Conservation (phyloP, 2,113 vertebrate species). For the Coptodon bakossiorum region DNA sequence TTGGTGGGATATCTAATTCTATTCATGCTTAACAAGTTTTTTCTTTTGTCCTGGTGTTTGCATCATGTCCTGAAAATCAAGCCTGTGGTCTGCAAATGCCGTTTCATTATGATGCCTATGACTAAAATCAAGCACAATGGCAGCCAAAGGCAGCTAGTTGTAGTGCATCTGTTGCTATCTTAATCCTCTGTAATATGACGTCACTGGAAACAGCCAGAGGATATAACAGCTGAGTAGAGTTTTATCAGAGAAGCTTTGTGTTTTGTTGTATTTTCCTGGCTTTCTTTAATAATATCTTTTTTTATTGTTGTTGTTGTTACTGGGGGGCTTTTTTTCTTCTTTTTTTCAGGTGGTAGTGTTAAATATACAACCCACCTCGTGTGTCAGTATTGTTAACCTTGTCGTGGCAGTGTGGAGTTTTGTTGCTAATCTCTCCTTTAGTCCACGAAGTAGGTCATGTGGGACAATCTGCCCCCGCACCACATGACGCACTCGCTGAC, state of each 20-base stretch:
- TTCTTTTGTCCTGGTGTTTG: background rate
- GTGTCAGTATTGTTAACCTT: conserved; percentile 42
- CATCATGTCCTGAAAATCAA: background rate
- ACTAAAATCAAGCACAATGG: conserved; percentile 38
- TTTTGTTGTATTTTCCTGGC: background rate
- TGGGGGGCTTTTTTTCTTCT: background rate
- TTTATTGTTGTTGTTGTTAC: background rate
- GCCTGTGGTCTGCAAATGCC: background rate
- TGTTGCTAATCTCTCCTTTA: conserved; percentile 62
- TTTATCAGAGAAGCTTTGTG: background rate
- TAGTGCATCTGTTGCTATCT: conserved; percentile 61
- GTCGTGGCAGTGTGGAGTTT: conserved; percentile 6
- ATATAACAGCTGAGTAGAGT: background rate
- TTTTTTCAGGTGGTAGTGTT: background rate
- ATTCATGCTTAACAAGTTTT: background rate
- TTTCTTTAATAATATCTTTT: background rate
- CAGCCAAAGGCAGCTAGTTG: conserved; percentile 58
- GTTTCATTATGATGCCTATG: conserved; percentile 13
- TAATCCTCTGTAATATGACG: conserved; percentile 55
- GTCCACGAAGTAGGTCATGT: conserved; percentile 67
- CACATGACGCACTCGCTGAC: conserved; percentile 1
- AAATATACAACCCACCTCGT: background rate
- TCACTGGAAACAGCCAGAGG: conserved; percentile 34
- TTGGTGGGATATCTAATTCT: background rate
- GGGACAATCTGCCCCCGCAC: conserved; percentile 39